Percentiles rank a stretch among this genome's conserved stretches.
Conservation (phyloP, 2,797 vertebrate species). For the Anomalospiza imberbis region DNA sequence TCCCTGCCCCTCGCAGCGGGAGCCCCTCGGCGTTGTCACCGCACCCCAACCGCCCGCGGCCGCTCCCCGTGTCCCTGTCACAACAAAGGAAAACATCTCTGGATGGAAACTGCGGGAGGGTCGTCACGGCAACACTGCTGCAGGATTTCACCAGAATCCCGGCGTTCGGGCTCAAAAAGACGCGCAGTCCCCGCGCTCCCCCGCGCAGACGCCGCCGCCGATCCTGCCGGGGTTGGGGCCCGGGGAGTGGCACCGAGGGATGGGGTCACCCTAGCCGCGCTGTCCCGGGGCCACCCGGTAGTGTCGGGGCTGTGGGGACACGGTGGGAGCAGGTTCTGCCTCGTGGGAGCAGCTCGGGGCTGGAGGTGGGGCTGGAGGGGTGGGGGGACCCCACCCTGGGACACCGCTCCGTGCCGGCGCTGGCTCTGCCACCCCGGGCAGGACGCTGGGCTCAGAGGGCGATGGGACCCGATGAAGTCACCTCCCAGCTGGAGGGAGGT, state of each 20-base stretch:
- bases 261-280: neutral
- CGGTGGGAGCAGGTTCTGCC: accelerated
- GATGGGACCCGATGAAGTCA: accelerated
- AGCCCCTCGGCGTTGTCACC: neutral
- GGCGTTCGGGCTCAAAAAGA: neutral
- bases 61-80: neutral
- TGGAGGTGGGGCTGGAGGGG: neutral
- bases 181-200: neutral
- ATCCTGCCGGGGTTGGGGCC: accelerated
- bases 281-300: neutral
- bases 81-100: conserved; percentile 56
- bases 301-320: accelerated
- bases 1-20: neutral
- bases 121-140: conserved; percentile 63
- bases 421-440: accelerated
- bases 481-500: neutral
- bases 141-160: conserved; percentile 36
- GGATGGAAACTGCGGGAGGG: conserved; percentile 48
- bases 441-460: accelerated
- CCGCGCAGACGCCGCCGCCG: accelerated
- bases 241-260: accelerated
- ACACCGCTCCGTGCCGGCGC: accelerated
- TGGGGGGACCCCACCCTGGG: accelerated
- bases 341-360: neutral
- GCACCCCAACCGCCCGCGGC: neutral